phyloP scores from a whole-genome alignment of 2,888 invertebrate species.

The Cerceris rybyensis region DNA sequence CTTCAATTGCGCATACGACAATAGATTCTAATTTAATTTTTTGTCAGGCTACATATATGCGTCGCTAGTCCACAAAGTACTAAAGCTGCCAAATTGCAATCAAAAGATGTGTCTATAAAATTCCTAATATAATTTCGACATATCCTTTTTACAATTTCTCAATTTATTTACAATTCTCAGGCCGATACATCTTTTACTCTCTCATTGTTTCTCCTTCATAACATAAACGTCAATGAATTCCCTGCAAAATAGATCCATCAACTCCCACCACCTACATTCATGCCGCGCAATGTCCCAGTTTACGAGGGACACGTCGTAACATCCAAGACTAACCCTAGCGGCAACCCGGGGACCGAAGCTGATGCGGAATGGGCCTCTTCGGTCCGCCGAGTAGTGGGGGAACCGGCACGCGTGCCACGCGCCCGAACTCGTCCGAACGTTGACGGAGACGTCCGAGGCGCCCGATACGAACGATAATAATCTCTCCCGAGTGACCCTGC shows the following conservation, averaged over 20 bases:
- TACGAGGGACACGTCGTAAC: conserved; percentile 11
- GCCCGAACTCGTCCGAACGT: conserved; percentile 70
- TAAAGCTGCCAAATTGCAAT: too few relatives aligned
- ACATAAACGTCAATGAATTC: too few relatives aligned
- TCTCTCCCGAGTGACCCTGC: conserved; percentile 70
- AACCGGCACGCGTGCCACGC: conserved; percentile 77
- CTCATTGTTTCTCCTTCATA: too few relatives aligned
- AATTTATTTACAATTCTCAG: too few relatives aligned
- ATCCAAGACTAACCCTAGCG: conserved; percentile 32
- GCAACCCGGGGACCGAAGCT: conserved; percentile 17
- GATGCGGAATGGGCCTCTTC: conserved; percentile 27
- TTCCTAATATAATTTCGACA: too few relatives aligned
- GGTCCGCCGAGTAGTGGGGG: conserved; percentile 44
- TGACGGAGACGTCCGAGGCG: conserved; percentile 40
- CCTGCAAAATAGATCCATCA: background rate
- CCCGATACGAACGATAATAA: conserved; percentile 73
- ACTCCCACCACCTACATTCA: conserved; percentile 39
- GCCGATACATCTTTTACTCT: too few relatives aligned
- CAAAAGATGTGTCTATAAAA: too few relatives aligned
- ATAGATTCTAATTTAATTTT: too few relatives aligned
- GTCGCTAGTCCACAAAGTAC: too few relatives aligned
- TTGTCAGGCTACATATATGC: too few relatives aligned
- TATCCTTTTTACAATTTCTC: too few relatives aligned
- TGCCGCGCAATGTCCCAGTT: conserved; percentile 27
- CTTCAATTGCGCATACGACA: too few relatives aligned